Conservation (phyloP, 2,113 vertebrate species). For the Pluvianellus socialis region DNA sequence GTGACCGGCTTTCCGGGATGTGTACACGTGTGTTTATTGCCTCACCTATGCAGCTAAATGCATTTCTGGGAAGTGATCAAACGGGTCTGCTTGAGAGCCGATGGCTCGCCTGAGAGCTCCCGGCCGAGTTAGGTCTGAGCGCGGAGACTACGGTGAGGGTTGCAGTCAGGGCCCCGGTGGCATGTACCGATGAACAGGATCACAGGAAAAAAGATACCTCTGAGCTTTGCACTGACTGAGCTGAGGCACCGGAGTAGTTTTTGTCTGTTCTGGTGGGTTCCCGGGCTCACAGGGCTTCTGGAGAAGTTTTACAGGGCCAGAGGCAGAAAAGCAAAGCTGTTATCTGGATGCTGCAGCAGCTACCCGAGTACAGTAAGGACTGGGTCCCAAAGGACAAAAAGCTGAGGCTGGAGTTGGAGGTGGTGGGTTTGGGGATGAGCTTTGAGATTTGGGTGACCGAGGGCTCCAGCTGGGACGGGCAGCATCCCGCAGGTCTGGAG, state of each 20-base stretch:
- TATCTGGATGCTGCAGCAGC: neutral
- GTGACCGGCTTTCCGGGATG: neutral
- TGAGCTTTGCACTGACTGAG: neutral
- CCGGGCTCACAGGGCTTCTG: neutral
- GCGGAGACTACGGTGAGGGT: neutral
- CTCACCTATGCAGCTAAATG: neutral
- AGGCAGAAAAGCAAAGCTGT: neutral
- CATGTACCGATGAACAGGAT: neutral
- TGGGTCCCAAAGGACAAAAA: neutral
- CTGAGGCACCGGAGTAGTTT: neutral
- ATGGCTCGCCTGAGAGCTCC: rapidly evolving
- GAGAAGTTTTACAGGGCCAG: neutral
- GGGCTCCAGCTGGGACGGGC: neutral
- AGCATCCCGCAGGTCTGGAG: neutral
- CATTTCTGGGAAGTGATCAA: neutral
- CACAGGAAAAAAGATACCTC: neutral
- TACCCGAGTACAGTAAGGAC: neutral
- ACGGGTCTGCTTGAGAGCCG: neutral
- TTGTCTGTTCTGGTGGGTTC: neutral
- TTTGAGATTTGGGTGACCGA: neutral
- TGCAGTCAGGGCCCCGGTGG: neutral
- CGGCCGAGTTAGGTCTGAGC: neutral
- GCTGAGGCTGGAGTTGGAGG: neutral
- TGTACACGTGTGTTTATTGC: rapidly evolving
- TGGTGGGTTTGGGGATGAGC: neutral